Evolutionary conservation across 2,888 invertebrate genomes (phyloP).

Genomic region (Drosophila hawaiiensis): DNA sequence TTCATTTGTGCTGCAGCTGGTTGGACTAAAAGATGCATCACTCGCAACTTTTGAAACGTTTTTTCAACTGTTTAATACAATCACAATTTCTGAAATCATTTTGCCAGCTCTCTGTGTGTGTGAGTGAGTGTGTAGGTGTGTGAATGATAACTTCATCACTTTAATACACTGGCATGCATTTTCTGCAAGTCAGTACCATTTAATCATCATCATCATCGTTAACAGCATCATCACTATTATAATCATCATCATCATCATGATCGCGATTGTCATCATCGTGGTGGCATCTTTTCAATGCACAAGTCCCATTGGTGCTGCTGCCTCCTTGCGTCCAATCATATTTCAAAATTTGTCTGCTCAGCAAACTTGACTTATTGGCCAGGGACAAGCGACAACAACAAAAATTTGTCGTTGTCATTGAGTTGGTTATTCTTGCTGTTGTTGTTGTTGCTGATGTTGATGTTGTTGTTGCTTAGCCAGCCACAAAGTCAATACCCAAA

Average conservation of each 20-base stretch:
- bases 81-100: constrained; percentile 17
- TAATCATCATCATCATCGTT: constrained; percentile 42
- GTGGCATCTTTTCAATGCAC: neutral
- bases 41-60: too few relatives aligned
- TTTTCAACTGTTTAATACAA: too few relatives aligned
- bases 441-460: neutral
- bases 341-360: constrained; percentile 64
- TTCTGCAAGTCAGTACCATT: constrained; percentile 59
- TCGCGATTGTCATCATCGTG: neutral
- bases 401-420: constrained; percentile 43
- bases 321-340: constrained; percentile 51
- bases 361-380: constrained; percentile 65
- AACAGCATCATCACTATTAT: constrained; percentile 3
- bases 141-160: constrained; percentile 51
- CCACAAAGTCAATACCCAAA: constrained; percentile 7
- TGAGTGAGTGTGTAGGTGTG: constrained; percentile 1
- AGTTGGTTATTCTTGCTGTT: constrained; percentile 2
- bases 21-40: neutral
- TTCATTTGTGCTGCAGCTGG: neutral
- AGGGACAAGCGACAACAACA: constrained; percentile 44
- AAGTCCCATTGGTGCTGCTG: neutral
- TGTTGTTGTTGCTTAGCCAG: constrained; percentile 5
- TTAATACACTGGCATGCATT: constrained; percentile 23
- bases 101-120: neutral
- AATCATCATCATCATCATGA: neutral